These are phyloP conservation scores for Polymixis lichenea DNA, from an alignment of 2,888 invertebrate genomes.

Conservation along the genomic window DNA sequence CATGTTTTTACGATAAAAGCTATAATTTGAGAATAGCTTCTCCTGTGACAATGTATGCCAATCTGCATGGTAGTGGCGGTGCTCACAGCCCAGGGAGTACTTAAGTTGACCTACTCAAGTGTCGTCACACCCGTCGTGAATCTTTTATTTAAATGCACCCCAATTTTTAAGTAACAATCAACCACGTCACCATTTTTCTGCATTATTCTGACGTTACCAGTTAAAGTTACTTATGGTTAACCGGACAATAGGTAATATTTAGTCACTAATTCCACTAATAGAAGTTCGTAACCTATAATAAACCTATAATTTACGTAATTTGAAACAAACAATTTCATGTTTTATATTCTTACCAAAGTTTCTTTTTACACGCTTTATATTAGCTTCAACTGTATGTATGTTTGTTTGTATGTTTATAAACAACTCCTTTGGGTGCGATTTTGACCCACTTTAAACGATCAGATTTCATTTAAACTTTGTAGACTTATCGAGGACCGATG, in stretches of 20 bases:
- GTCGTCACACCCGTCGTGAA: background rate
- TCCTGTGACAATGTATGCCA: background rate
- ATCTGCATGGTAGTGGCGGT: background rate
- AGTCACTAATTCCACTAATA: background rate
- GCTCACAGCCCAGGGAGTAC: background rate
- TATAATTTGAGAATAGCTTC: background rate
- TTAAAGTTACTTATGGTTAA: background rate
- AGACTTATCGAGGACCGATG: no score
- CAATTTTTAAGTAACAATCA: no score
- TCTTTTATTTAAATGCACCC: background rate
- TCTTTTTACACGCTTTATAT: no score
- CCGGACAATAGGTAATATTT: background rate
- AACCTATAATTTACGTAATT: background rate
- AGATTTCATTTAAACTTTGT: no score
- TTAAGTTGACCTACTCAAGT: background rate
- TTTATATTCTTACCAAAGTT: conserved; percentile 21
- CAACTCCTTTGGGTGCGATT: no score
- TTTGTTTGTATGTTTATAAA: no score
- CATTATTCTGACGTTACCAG: background rate
- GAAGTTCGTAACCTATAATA: background rate
- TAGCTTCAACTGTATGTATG: no score
- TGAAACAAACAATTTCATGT: background rate
- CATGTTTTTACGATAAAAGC: background rate
- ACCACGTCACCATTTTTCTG: background rate
- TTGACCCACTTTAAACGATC: no score